phyloP scores from a whole-genome alignment of 2,888 invertebrate species.

The Chesias legatella region DNA sequence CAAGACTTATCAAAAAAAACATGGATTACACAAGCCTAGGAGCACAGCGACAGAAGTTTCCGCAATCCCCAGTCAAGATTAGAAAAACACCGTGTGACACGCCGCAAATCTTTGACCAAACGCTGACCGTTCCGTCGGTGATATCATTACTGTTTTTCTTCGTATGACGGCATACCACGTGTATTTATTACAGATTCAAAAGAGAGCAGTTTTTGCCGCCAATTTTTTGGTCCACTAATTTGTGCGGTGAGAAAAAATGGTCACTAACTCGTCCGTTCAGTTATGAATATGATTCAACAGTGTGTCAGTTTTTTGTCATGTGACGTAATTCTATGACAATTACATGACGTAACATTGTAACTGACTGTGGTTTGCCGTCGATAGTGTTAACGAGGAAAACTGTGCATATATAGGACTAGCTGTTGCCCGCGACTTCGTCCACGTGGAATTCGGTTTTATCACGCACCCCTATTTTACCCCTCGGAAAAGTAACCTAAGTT shows the following conservation, averaged over 20 bases:
- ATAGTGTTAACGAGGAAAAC: background rate
- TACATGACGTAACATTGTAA: slow-evolving; percentile 13
- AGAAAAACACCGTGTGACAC: slow-evolving; percentile 2
- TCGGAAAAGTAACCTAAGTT: no score
- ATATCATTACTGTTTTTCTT: slow-evolving; percentile 62
- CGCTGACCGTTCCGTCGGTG: slow-evolving; percentile 44
- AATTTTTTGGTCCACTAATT: slow-evolving; percentile 39
- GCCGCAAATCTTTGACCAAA: slow-evolving; percentile 27
- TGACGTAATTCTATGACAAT: slow-evolving; percentile 18
- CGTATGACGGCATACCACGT: slow-evolving; percentile 63
- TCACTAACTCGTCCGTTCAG: slow-evolving; percentile 24
- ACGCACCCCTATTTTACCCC: no score
- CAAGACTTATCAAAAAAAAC: no score
- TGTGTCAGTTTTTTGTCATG: slow-evolving; percentile 15
- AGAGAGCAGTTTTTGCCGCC: slow-evolving; percentile 49
- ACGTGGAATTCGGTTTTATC: no score
- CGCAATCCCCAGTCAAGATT: slow-evolving; percentile 5
- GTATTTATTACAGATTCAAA: slow-evolving; percentile 48
- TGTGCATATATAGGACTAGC: no score
- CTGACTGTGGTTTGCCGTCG: background rate
- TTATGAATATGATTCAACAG: slow-evolving; percentile 36
- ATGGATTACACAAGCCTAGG: no score
- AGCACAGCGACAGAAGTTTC: background rate
- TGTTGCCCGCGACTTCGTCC: no score
- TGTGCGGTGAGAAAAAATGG: slow-evolving; percentile 34